These are phyloP conservation scores for Tachysurus vachellii DNA, from an alignment of 2,113 vertebrate species.

Conservation along the genomic window DNA sequence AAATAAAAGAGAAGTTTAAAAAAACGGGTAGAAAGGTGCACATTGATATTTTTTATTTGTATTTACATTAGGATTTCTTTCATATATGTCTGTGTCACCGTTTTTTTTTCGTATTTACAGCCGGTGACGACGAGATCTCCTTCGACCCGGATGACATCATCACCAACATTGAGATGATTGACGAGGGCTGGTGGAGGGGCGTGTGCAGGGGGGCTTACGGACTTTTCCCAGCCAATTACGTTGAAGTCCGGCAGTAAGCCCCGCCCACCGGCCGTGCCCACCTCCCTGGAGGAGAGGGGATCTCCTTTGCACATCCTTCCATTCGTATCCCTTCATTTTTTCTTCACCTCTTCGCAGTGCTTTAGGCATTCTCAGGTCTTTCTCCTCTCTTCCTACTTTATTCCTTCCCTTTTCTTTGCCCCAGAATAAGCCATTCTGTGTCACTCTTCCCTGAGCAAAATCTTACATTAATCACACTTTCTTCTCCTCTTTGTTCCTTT, in stretches of 20 bases:
- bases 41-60: neutral
- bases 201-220: slow-evolving; percentile 88
- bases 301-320: slow-evolving; percentile 14
- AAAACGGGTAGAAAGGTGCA: too few relatives aligned
- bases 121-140: slow-evolving; percentile 94
- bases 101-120: slow-evolving; percentile 61
- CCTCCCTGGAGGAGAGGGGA: slow-evolving; percentile 25
- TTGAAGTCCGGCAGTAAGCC: slow-evolving; percentile 85
- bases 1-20: neutral
- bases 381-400: slow-evolving; percentile 10
- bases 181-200: slow-evolving; percentile 97
- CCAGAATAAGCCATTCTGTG: neutral
- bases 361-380: slow-evolving; percentile 58
- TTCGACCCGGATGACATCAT: slow-evolving; percentile 97
- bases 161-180: slow-evolving; percentile 99
- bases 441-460: neutral
- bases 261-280: slow-evolving; percentile 39
- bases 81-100: neutral
- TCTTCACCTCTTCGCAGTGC: slow-evolving; percentile 36
- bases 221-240: slow-evolving; percentile 96
- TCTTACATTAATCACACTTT: neutral
- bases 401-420: neutral
- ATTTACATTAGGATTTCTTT: too few relatives aligned
- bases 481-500: neutral
- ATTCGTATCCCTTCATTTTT: slow-evolving; percentile 20